These are phyloP conservation scores for Leptinotarsa lineolata DNA, from an alignment of 1,140 invertebrate species.

Conservation along the genomic window DNA sequence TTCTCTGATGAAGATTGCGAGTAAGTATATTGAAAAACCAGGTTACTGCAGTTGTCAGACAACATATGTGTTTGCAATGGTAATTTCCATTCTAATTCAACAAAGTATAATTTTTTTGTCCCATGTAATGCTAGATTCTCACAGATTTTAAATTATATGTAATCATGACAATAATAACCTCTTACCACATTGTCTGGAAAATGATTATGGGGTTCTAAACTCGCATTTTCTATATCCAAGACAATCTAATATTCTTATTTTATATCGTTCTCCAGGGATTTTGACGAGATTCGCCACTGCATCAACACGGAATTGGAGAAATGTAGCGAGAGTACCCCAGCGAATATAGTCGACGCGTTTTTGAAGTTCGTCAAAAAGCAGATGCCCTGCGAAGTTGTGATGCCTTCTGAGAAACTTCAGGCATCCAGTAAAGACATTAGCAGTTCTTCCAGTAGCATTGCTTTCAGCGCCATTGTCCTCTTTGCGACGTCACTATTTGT, in stretches of 20 bases:
- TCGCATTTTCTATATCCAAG: too few species aligned
- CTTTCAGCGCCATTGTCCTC: neutral
- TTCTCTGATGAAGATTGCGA: conserved; percentile 61
- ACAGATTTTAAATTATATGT: neutral
- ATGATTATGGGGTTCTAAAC: too few species aligned
- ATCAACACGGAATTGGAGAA: conserved; percentile 67
- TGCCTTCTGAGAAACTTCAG: neutral
- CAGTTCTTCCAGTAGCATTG: conserved; percentile 3
- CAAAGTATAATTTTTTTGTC: too few species aligned
- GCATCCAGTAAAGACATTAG: neutral
- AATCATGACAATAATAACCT: too few species aligned
- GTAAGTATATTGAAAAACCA: conserved; percentile 52
- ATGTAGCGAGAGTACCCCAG: conserved; percentile 74
- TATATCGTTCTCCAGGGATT: conserved; percentile 60
- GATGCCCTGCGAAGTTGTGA: conserved; percentile 63
- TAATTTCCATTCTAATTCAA: too few species aligned
- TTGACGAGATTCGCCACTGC: conserved; percentile 66
- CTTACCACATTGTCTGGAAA: too few species aligned
- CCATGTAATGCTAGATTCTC: neutral
- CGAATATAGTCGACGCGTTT: conserved; percentile 76
- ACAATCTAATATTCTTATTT: too few species aligned
- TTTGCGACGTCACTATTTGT: neutral
- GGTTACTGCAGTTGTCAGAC: too few species aligned
- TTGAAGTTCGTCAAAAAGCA: conserved; percentile 73
- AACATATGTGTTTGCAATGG: too few species aligned